Evolutionary conservation across 2,888 invertebrate species (phyloP).

Genomic region (Crioceris asparagi): DNA sequence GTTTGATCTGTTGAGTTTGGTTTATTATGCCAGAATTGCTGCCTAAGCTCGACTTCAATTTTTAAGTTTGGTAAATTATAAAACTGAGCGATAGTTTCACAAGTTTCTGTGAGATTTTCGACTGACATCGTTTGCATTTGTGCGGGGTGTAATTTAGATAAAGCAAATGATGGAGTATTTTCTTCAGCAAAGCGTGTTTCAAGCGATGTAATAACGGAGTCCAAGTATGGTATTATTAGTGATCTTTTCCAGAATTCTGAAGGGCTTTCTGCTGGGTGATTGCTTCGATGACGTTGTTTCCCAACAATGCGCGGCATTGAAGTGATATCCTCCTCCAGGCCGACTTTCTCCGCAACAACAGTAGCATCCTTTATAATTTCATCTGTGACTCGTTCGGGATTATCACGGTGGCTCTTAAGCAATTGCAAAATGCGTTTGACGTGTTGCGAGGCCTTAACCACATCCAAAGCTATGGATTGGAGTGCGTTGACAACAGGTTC

Average conservation of each 20-base stretch:
- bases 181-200: constrained; percentile 9
- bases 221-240: constrained; percentile 7
- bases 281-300: constrained; percentile 6
- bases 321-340: constrained; percentile 6
- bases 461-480: constrained; percentile 8
- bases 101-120: constrained; percentile 10
- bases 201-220: constrained; percentile 3
- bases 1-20: constrained; percentile 4
- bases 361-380: constrained; percentile 5
- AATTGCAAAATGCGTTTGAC: constrained; percentile 5
- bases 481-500: constrained; percentile 8
- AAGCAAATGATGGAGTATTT: constrained; percentile 11
- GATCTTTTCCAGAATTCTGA: constrained; percentile 8
- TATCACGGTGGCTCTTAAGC: constrained; percentile 7
- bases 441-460: constrained; percentile 7
- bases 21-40: constrained; percentile 7
- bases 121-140: constrained; percentile 10
- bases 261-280: constrained; percentile 7
- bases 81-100: constrained; percentile 4
- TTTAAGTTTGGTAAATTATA: constrained; percentile 10
- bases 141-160: constrained; percentile 12
- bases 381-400: constrained; percentile 5
- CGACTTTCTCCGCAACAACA: constrained; percentile 6
- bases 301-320: constrained; percentile 7
- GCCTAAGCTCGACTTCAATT: constrained; percentile 9